Base-by-base conservation (phyloP, 2,113 vertebrate genomes). In the Sphyrna mokarran region DNA sequence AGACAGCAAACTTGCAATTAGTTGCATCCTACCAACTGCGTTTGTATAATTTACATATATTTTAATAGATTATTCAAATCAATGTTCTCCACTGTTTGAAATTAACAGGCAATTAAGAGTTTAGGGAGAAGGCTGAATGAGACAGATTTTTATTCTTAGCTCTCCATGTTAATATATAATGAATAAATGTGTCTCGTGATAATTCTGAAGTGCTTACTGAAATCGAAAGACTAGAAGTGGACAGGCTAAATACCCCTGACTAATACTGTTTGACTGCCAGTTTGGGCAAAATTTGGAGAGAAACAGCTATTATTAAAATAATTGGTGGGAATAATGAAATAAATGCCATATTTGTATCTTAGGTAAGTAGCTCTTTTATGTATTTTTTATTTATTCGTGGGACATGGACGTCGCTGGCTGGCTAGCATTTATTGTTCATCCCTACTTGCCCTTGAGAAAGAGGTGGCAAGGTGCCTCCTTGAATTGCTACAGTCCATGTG, bases 91-190 rank as follows among this genome's bases (percentile, higher is more conserved):
- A 72, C 4, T 5, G 40, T 95, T 93, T 72, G 70, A 72, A 95
- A 76, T 72, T 95, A 95, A 95, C 69, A 70, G 40, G 40, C 94
- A 29, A 76, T 95, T 72, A 16, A 69, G 70, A 72, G 69, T 72
- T 95, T 54, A 33, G 37, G 18, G 94, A 54, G 72, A 93, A 95
- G 22, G 40, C 43, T 95, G 18, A 61, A 9, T 33, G 29, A 61
- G 54, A 18, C 29, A 11, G 4, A 95, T 95, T 43, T 72, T 68
- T 2, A 69, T 94, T 70, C 66, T 94, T 18, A 94, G 68, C 20
- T 70, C 70, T 94, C 37, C 11, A 48, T 16, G 54, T 61, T 61
- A 90, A 90, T n/a, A 11, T 90, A 33, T 95, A 95, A 95, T 95
- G 22, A 95, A 69, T 23, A 72, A 94, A 72, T 72, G 13, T 33